Evolutionary conservation across 2,888 invertebrate genomes (phyloP), one percentile per base, ranked within the genome.

Genomic region (Acleris literana): DNA sequence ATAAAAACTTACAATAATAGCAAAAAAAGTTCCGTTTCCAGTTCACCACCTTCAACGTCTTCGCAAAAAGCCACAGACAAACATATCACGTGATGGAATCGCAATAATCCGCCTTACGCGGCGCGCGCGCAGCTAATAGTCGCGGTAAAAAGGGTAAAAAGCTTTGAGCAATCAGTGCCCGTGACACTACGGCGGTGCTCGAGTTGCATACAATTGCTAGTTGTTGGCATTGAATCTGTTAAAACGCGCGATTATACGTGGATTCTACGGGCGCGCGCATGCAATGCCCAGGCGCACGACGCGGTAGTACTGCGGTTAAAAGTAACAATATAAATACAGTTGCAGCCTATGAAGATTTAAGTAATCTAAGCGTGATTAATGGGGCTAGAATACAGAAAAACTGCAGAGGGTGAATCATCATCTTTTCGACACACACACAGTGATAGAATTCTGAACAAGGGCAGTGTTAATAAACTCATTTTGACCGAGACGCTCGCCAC

Each of bases 221-320:
- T 39, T 39, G 39, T 11, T 13, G 39, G 39, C 39, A 39, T 39
- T 13, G 39, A 39, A 39, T 39, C 39, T 39, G 3, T 39, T 39
- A 39, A 39, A 39, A 43, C 46, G 16, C 22, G 65, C 65, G 55
- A 65, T 65, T 55, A 65, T 60, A 65, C 65, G 55, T 60, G 65
- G 60, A 56, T 49, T 29, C 60, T 46, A 56, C 66, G 74, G 64
- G 60, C 60, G 52, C 61, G 69, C 70, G 75, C 76, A 77, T 46
- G 57, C 57, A 25, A 57, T 57, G 60, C 51, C 18, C 54, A n/a
- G 18, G 65, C 55, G 55, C 65, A 61, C 55, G 49, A 17, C 44
- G 60, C 60, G 11, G 51, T 60, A 25, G 17, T 46, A 57, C 57
- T 25, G 46, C 25, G 11, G 18, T 25, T 9, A n/a, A 25, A 57